Conservation (phyloP, 92 coral and sea anemone genomes). For the Palythoa grandis region DNA sequence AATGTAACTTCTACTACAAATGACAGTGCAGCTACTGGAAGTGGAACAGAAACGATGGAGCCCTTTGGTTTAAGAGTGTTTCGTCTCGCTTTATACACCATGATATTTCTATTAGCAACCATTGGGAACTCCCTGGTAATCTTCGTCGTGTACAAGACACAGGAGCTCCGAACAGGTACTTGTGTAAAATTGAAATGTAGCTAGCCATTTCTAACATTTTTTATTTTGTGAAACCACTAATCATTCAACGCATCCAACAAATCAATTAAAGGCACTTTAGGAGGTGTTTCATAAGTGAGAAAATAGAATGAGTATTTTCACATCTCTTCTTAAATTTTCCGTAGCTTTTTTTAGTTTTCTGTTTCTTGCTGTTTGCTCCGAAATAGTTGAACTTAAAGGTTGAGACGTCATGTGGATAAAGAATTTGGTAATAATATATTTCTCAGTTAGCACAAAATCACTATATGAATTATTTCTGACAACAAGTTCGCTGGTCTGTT, state of each 20-base stretch:
- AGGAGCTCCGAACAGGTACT: slow-evolving; percentile 86
- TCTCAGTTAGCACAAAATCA: background rate
- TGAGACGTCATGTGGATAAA: slow-evolving; percentile 13
- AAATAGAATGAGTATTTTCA: background rate
- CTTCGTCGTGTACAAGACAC: slow-evolving; percentile 94
- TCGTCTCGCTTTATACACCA: slow-evolving; percentile 76
- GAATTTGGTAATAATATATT: too few species aligned
- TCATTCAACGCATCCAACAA: slow-evolving; percentile 37
- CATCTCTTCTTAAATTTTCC: background rate
- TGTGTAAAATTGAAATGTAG: background rate
- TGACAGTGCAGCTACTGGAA: slow-evolving; percentile 3
- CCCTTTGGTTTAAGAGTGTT: slow-evolving; percentile 87
- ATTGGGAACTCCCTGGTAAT: slow-evolving; percentile 92
- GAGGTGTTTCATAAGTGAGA: background rate
- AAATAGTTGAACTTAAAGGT: background rate
- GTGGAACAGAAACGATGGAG: slow-evolving; percentile 47
- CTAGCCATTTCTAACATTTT: background rate
- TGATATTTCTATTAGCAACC: slow-evolving; percentile 87
- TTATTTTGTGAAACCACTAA: background rate
- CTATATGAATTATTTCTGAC: background rate
- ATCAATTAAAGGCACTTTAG: slow-evolving; percentile 28
- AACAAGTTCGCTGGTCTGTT: background rate
- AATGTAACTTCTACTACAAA: slow-evolving; percentile 17
- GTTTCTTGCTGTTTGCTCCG: slow-evolving; percentile 7
- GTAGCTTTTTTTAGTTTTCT: slow-evolving; percentile 5